phyloP scores from a whole-genome alignment of 2,113 vertebrate genomes.

The Callipepla californica region DNA sequence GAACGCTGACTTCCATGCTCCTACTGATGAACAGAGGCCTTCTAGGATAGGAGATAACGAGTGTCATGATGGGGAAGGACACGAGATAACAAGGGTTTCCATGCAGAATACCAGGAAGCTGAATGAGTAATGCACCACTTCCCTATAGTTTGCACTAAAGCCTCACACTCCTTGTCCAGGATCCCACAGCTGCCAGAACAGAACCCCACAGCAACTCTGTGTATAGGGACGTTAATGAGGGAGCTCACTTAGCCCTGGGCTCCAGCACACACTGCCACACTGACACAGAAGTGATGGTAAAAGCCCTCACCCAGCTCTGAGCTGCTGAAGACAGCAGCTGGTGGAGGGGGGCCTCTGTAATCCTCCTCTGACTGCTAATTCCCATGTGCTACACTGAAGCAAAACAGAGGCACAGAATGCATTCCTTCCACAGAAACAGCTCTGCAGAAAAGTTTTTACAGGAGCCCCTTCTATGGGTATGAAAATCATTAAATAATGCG shows the following conservation, averaged over 20 bases:
- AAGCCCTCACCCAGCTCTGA: constrained; percentile 2
- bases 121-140: accelerated
- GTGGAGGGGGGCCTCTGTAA: background rate
- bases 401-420: background rate
- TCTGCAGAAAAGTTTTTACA: background rate
- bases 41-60: background rate
- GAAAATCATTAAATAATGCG: background rate
- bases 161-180: background rate
- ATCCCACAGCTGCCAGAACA: background rate
- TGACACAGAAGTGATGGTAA: background rate
- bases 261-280: background rate
- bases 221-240: background rate
- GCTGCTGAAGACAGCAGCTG: background rate
- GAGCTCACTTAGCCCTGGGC: background rate
- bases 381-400: background rate
- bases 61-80: no score
- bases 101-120: background rate
- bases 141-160: accelerated
- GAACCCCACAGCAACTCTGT: background rate
- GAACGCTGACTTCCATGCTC: no score
- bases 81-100: background rate
- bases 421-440: background rate
- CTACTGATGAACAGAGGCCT: background rate
- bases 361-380: background rate
- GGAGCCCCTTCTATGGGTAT: background rate